A percentile compares a stretch with the other conserved stretches of the same genome.
Conservation (phyloP, 2,888 invertebrate genomes). For the Busseola fusca region DNA sequence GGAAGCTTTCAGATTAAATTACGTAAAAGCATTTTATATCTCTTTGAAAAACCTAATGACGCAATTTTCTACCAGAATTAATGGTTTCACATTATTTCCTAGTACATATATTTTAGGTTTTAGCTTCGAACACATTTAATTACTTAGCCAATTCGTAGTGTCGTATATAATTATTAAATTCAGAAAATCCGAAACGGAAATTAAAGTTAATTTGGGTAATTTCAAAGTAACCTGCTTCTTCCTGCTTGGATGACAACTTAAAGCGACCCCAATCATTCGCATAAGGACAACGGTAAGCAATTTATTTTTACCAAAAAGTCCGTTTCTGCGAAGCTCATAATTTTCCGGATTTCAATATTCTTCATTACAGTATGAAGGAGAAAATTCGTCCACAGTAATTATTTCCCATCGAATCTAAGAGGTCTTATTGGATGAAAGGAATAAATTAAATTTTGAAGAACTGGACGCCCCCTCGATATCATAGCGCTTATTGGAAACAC, state of each 20-base stretch:
- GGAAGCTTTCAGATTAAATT: conserved; percentile 4
- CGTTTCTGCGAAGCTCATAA: conserved; percentile 45
- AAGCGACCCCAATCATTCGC: conserved; percentile 57
- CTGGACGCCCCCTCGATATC: conserved; percentile 67
- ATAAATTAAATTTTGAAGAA: conserved; percentile 73
- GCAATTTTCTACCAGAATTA: conserved; percentile 14
- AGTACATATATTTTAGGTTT: not conserved
- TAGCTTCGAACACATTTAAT: conserved; percentile 1
- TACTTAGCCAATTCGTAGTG: not conserved
- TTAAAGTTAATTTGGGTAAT: conserved; percentile 44
- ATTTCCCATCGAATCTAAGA: conserved; percentile 64
- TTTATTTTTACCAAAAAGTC: conserved; percentile 44
- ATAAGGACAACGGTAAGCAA: conserved; percentile 51
- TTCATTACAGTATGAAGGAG: conserved; percentile 48
- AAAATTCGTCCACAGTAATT: conserved; percentile 58
- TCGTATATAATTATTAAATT: conserved; percentile 7
- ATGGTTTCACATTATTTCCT: not conserved
- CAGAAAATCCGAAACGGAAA: not conserved
- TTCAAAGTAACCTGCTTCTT: conserved; percentile 31
- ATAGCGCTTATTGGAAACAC: conserved; percentile 67
- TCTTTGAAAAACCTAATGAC: not conserved
- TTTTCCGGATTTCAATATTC: conserved; percentile 56
- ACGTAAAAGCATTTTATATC: conserved; percentile 16
- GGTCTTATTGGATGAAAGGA: conserved; percentile 67
- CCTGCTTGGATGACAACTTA: conserved; percentile 26